These are phyloP conservation scores for Poliocrania exsul DNA, from an alignment of 2,797 vertebrate genomes.

Conservation along the genomic window DNA sequence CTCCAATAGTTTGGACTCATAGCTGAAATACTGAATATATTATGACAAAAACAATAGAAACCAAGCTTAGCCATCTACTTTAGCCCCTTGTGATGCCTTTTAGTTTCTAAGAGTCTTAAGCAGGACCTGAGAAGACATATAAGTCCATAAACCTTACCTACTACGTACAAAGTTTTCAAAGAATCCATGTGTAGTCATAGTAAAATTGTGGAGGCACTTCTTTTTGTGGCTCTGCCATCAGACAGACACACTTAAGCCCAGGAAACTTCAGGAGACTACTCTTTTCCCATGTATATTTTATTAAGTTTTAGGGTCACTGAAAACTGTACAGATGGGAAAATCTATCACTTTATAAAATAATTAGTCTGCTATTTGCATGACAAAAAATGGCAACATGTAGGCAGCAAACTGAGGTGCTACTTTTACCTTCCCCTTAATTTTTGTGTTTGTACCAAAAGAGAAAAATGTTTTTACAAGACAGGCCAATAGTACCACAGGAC, in stretches of 20 bases:
- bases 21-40: neutral
- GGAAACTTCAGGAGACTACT: neutral
- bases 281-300: constrained; percentile 32
- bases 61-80: neutral
- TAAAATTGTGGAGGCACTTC: neutral
- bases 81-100: neutral
- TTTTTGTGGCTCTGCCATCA: neutral
- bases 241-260: neutral
- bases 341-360: constrained; percentile 36
- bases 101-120: neutral
- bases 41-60: neutral
- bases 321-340: neutral
- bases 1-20: neutral
- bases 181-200: neutral
- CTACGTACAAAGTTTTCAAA: neutral
- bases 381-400: neutral
- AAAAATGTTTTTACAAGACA: constrained; percentile 78
- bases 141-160: neutral
- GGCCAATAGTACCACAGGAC: constrained; percentile 63
- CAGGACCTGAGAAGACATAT: neutral
- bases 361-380: constrained; percentile 1
- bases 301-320: constrained; percentile 11
- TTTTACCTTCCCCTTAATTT: constrained; percentile 69
- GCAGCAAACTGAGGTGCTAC: constrained; percentile 33
- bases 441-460: constrained; percentile 73